phyloP scores from a whole-genome alignment of 2,888 invertebrate genomes.

The Bellardia bayeri region DNA sequence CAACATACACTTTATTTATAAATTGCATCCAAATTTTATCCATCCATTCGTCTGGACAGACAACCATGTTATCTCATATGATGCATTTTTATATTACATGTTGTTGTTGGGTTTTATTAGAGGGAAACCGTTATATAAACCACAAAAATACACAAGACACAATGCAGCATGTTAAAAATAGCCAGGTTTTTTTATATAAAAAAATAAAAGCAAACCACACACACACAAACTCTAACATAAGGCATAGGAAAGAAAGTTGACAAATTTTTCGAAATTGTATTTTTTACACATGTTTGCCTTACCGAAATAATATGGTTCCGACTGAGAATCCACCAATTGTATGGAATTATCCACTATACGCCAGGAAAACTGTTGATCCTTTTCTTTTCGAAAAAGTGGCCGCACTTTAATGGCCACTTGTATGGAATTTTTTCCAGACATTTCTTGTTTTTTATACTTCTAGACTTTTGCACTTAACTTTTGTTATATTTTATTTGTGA shows the following conservation, averaged over 20 bases:
- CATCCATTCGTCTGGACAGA: constrained; percentile 3
- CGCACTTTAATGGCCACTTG: constrained; percentile 91
- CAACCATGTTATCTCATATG: constrained; percentile 2
- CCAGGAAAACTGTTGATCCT: constrained; percentile 87
- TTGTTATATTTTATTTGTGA: neutral
- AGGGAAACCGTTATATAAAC: constrained; percentile 50
- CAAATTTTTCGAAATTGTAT: neutral
- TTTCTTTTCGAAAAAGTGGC: constrained; percentile 88
- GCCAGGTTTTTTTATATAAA: constrained; percentile 1
- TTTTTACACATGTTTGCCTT: constrained; percentile 71
- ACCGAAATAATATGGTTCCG: constrained; percentile 85
- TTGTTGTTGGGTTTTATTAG: constrained; percentile 24
- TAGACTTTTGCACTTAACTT: constrained; percentile 1
- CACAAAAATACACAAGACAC: constrained; percentile 26
- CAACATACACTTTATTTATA: constrained; percentile 53
- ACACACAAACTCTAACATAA: neutral
- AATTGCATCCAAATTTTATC: constrained; percentile 51
- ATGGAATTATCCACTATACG: constrained; percentile 86
- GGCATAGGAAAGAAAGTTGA: neutral
- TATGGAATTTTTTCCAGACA: constrained; percentile 84
- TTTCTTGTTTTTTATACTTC: constrained; percentile 19
- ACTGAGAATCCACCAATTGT: constrained; percentile 86
- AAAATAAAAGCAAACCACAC: constrained; percentile 8
- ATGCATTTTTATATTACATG: neutral
- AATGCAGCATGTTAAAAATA: constrained; percentile 56